Percentiles rank a stretch among this genome's conserved stretches.
These are phyloP conservation scores for Bradypodion pumilum DNA, from an alignment of 2,797 vertebrate species.

Conservation along the genomic window DNA sequence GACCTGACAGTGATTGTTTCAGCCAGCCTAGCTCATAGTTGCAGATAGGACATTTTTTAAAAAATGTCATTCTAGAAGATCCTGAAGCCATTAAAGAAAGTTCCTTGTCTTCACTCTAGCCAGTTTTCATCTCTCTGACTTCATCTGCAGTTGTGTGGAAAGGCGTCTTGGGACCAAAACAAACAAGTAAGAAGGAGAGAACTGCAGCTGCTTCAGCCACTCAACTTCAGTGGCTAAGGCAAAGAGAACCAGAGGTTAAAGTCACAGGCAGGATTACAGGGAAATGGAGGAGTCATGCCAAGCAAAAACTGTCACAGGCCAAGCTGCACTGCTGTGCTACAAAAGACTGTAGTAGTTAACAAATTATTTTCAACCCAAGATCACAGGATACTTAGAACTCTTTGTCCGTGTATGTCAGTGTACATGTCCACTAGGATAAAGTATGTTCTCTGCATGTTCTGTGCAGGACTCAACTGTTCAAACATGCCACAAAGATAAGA, in stretches of 20 bases:
- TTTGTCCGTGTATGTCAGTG: not conserved
- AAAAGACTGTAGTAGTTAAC: not conserved
- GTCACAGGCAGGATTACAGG: not conserved
- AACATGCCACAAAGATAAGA: not conserved
- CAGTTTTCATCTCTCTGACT: not conserved
- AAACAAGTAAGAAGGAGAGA: not conserved
- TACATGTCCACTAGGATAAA: not conserved
- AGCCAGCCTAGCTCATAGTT: not conserved
- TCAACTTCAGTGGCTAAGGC: conserved; percentile 4
- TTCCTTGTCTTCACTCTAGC: not conserved
- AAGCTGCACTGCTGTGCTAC: not conserved
- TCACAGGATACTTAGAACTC: not conserved
- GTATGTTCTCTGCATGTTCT: not conserved
- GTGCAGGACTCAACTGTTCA: not conserved
- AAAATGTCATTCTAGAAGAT: not conserved
- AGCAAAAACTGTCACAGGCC: not conserved
- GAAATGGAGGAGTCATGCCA: not conserved
- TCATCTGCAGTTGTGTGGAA: conserved; percentile 2
- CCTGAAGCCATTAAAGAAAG: not conserved
- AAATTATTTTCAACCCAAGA: not conserved
- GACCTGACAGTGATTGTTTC: not conserved
- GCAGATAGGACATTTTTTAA: not conserved
- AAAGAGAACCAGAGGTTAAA: not conserved
- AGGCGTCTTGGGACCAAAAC: not conserved
- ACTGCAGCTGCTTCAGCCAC: conserved; percentile 31